phyloP scores from a whole-genome alignment of 2,797 vertebrate species.

The Peromyscus nudipes region DNA sequence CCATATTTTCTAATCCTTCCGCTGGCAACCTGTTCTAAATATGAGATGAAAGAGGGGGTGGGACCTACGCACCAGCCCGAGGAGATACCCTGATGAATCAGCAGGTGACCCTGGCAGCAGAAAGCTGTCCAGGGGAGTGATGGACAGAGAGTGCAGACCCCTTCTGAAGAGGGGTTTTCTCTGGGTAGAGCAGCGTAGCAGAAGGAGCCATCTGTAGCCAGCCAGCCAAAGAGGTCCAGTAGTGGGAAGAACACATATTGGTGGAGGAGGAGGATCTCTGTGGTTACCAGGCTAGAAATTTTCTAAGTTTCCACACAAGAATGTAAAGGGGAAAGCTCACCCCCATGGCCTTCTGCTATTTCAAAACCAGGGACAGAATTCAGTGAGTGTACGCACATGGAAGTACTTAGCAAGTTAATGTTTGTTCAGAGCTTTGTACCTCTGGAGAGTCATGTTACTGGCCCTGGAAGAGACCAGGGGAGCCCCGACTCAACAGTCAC shows the following conservation, averaged over 20 bases:
- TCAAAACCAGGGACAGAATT: conserved; percentile 59
- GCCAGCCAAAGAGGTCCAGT: not conserved
- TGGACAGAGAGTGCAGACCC: not conserved
- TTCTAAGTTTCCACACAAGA: conserved; percentile 55
- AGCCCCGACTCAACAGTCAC: not conserved
- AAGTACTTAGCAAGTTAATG: conserved; percentile 74
- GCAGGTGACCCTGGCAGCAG: not conserved
- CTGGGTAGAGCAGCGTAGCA: not conserved
- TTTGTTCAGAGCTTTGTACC: conserved; percentile 60
- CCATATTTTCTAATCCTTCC: conserved; percentile 43
- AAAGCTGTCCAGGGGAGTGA: not conserved
- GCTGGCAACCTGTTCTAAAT: not conserved
- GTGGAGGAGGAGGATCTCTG: conserved; percentile 55
- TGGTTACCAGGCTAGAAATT: conserved; percentile 23
- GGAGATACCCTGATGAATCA: conserved; percentile 7
- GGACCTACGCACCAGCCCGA: not conserved
- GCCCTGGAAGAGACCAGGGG: not conserved
- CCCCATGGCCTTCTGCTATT: conserved; percentile 50
- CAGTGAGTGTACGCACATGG: conserved; percentile 65
- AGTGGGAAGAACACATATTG: not conserved
- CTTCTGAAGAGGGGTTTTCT: not conserved
- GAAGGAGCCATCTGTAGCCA: not conserved
- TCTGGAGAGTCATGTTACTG: conserved; percentile 41
- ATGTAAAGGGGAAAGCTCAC: conserved; percentile 33
- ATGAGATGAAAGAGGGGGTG: not conserved